Conservation (phyloP, 2,797 vertebrate species). For the Galaxias olidus region DNA sequence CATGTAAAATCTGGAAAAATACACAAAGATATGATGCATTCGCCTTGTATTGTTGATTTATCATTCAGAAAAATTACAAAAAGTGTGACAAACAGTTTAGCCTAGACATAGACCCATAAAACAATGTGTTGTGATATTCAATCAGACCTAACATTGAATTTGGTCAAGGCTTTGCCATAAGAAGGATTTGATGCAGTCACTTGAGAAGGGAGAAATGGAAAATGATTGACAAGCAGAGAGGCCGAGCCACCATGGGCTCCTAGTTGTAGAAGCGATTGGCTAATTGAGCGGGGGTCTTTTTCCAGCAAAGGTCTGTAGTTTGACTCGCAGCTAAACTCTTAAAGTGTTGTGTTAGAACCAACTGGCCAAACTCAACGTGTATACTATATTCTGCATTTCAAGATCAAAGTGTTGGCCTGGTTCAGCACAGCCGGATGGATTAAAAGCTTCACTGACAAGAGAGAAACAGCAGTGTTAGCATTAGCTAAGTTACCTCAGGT, state of each 20-base stretch:
- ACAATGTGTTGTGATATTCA: background rate
- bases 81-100: background rate
- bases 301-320: slow-evolving; percentile 7
- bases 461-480: slow-evolving; percentile 14
- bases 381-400: too few species aligned
- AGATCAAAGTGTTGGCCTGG: background rate
- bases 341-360: too few species aligned
- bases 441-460: background rate
- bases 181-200: background rate
- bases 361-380: too few species aligned
- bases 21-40: too few species aligned
- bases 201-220: background rate
- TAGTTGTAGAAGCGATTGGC: slow-evolving; percentile 27
- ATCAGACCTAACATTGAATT: background rate
- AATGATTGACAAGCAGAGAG: slow-evolving; percentile 7
- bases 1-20: background rate
- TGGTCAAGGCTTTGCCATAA: background rate
- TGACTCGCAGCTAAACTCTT: too few species aligned
- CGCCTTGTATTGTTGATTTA: too few species aligned
- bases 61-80: too few species aligned
- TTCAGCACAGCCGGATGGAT: too few species aligned
- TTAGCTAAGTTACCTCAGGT: slow-evolving; percentile 12
- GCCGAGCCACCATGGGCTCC: slow-evolving; percentile 25
- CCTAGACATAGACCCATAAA: background rate
- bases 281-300: slow-evolving; percentile 41